Evolutionary conservation across 1,140 invertebrate species (phyloP).

Genomic region (Centruroides vittatus): DNA sequence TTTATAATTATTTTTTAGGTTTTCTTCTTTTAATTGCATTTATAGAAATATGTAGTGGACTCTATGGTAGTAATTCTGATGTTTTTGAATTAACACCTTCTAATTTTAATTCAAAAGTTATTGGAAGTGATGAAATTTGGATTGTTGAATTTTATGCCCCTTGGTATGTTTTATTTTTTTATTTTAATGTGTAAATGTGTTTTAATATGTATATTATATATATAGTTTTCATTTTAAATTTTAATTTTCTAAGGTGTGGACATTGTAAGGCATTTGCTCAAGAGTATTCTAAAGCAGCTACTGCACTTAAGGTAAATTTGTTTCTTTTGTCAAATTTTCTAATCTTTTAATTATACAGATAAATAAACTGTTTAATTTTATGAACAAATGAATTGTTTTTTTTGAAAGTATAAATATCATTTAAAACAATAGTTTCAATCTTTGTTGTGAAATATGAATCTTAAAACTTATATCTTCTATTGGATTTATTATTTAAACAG

Average conservation of each 20-base stretch:
- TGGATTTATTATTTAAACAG: too few relatives aligned
- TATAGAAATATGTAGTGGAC: background rate
- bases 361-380: background rate
- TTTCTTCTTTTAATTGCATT: too few relatives aligned
- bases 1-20: too few relatives aligned
- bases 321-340: background rate
- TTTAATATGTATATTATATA: conserved; percentile 36
- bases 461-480: background rate
- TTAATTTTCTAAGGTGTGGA: conserved; percentile 32
- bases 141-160: conserved; percentile 89
- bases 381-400: background rate
- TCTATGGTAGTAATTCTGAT: conserved; percentile 30
- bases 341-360: background rate
- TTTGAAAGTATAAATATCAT: background rate
- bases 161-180: conserved; percentile 46
- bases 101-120: conserved; percentile 80
- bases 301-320: conserved; percentile 56
- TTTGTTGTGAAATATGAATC: background rate
- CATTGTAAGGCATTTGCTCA: conserved; percentile 38
- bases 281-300: conserved; percentile 77
- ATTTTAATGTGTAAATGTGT: too few relatives aligned
- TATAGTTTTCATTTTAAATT: conserved; percentile 1
- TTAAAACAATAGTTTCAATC: background rate
- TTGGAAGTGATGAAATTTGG: conserved; percentile 73
- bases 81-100: conserved; percentile 78